Conservation (phyloP, 2,888 invertebrate species). For the Drosophila algonquin region DNA sequence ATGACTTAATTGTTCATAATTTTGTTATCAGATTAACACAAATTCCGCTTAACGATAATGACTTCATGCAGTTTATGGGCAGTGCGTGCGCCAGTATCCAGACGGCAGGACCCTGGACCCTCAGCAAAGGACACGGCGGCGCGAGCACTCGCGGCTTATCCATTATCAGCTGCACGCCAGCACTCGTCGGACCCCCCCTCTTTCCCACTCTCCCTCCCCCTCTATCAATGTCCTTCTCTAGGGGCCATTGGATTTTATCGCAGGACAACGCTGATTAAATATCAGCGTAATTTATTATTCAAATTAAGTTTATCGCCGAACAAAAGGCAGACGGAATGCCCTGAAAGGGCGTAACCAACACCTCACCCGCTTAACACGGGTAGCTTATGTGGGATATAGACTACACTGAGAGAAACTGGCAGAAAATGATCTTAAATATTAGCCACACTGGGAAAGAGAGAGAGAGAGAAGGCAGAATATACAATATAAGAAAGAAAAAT, state of each 20-base stretch:
- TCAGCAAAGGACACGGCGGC: constrained; percentile 11
- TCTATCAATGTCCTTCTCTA: constrained; percentile 35
- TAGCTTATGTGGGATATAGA: neutral
- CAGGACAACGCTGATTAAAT: constrained; percentile 72
- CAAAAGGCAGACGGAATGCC: constrained; percentile 60
- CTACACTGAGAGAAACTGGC: neutral
- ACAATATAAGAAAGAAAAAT: no score
- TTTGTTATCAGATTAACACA: constrained; percentile 80
- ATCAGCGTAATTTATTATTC: constrained; percentile 77
- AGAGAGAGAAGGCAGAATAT: no score
- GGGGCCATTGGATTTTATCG: constrained; percentile 74
- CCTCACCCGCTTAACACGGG: neutral
- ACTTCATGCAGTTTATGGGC: constrained; percentile 77
- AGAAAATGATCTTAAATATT: no score
- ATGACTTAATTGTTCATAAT: constrained; percentile 79
- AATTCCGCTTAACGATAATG: constrained; percentile 79
- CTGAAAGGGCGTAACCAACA: constrained; percentile 11
- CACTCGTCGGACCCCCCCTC: neutral
- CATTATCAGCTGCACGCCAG: constrained; percentile 70
- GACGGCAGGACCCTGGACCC: constrained; percentile 14
- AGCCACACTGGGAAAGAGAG: no score
- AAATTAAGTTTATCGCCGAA: constrained; percentile 74
- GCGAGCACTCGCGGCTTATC: constrained; percentile 49
- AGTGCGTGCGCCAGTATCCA: constrained; percentile 58
- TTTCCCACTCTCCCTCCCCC: neutral